phyloP scores from a whole-genome alignment of 2,888 invertebrate species.

The Teinopalpus imperialis region DNA sequence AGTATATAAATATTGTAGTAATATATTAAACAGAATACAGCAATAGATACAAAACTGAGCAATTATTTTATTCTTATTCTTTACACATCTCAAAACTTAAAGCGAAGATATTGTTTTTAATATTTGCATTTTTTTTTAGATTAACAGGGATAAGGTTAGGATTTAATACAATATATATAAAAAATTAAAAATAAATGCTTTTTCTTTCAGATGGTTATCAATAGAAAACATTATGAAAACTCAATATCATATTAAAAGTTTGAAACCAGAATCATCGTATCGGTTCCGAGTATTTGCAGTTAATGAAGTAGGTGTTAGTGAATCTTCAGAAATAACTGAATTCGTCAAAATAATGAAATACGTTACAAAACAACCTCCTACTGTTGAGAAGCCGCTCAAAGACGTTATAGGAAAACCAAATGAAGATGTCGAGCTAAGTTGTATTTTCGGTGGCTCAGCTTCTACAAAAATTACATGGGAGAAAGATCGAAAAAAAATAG shows the following conservation, averaged over 20 bases:
- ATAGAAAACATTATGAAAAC: slow-evolving; percentile 85
- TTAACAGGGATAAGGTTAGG: too few relatives aligned
- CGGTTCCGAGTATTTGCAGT: slow-evolving; percentile 89
- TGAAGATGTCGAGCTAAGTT: slow-evolving; percentile 86
- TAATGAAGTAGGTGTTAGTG: slow-evolving; percentile 89
- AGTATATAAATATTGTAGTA: too few relatives aligned
- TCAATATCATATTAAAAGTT: slow-evolving; percentile 83
- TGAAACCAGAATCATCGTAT: slow-evolving; percentile 85
- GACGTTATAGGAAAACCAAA: slow-evolving; percentile 84
- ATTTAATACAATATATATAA: too few relatives aligned
- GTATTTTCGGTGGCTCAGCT: slow-evolving; percentile 89
- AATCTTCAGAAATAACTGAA: slow-evolving; percentile 85
- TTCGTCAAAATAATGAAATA: slow-evolving; percentile 82
- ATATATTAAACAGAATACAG: too few relatives aligned
- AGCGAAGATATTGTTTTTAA: too few relatives aligned
- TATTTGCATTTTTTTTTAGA: too few relatives aligned
- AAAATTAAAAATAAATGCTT: neutral
- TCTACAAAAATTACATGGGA: slow-evolving; percentile 89
- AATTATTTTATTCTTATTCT: too few relatives aligned
- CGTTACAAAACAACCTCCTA: slow-evolving; percentile 82
- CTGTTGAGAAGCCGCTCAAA: slow-evolving; percentile 85
- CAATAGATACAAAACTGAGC: too few relatives aligned
- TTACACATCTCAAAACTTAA: too few relatives aligned
- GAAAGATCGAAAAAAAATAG: slow-evolving; percentile 84
- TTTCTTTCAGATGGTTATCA: slow-evolving; percentile 83